Percentiles rank a stretch among this genome's conserved stretches.
phyloP scores from a whole-genome alignment of 2,797 vertebrate species.

The Pseudomugil gertrudae region DNA sequence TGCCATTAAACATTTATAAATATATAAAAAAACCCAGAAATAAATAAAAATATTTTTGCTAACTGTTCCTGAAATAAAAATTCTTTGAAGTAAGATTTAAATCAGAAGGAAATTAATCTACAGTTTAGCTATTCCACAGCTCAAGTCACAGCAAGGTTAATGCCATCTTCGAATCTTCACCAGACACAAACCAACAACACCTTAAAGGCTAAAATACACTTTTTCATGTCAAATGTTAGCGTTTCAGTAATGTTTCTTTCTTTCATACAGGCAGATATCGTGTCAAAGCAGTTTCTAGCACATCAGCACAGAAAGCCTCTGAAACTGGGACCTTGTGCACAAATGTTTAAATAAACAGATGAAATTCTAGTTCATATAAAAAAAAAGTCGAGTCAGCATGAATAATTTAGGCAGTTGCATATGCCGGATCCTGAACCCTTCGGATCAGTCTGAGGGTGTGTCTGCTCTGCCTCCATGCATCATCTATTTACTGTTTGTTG shows the following conservation, averaged over 20 bases:
- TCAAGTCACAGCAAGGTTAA: no score
- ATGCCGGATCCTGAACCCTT: slow-evolving; percentile 54
- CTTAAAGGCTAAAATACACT: no score
- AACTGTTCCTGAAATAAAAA: no score
- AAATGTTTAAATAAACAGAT: slow-evolving; percentile 79
- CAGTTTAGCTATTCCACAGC: no score
- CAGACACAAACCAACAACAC: no score
- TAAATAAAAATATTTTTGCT: no score
- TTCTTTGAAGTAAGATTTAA: no score
- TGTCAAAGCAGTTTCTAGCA: slow-evolving; percentile 44
- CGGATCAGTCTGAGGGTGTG: slow-evolving; percentile 25
- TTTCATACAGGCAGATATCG: neutral
- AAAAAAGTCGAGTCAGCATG: slow-evolving; percentile 85
- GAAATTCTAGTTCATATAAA: slow-evolving; percentile 80
- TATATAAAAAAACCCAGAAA: no score
- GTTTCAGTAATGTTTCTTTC: neutral
- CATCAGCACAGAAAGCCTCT: slow-evolving; percentile 72
- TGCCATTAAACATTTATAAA: no score
- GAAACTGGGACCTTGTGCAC: slow-evolving; percentile 72
- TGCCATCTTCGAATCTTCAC: no score
- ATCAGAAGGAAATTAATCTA: no score
- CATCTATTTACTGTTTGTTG: slow-evolving; percentile 14
- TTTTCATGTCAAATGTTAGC: slow-evolving; percentile 5
- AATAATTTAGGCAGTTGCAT: slow-evolving; percentile 85
- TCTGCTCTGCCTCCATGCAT: slow-evolving; percentile 30